Evolutionary conservation across 2,113 vertebrate genomes (phyloP).

Genomic region (Seriola aureovittata): DNA sequence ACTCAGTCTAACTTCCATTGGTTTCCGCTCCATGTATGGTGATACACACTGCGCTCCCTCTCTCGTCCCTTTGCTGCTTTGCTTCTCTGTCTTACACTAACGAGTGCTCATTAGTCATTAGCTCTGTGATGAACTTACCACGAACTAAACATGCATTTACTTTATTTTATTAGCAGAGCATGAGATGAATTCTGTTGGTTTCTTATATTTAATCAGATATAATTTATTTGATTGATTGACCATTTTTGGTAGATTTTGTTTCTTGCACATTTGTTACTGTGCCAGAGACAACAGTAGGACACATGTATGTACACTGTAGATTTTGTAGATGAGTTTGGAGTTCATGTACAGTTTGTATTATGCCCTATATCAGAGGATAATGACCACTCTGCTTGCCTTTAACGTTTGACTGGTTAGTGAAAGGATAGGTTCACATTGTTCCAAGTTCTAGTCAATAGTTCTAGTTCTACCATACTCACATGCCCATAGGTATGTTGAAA

Average conservation of each 20-base stretch:
- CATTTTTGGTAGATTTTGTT: not conserved
- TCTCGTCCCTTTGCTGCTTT: constrained; percentile 53
- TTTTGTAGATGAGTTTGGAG: constrained; percentile 16
- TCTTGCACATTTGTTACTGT: constrained; percentile 44
- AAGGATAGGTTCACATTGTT: constrained; percentile 13
- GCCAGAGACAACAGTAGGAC: not conserved
- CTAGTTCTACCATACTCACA: not conserved
- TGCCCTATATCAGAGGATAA: not conserved
- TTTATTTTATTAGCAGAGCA: constrained; percentile 40
- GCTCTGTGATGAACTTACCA: constrained; percentile 19
- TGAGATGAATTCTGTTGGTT: not conserved
- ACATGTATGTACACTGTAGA: constrained; percentile 21
- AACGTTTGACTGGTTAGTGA: constrained; percentile 16
- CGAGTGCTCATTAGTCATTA: constrained; percentile 22
- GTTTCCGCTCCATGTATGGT: constrained; percentile 89
- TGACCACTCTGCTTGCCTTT: constrained; percentile 6
- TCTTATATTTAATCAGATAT: constrained; percentile 25
- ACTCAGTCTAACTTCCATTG: constrained; percentile 77
- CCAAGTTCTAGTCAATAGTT: not conserved
- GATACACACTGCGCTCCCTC: constrained; percentile 62
- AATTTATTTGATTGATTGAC: constrained; percentile 55
- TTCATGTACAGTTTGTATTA: constrained; percentile 21
- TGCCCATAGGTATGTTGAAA: not conserved
- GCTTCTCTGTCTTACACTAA: constrained; percentile 61
- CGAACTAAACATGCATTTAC: constrained; percentile 24